These are phyloP conservation scores for Drosophila borborema DNA, from an alignment of 2,888 invertebrate species.

Conservation along the genomic window DNA sequence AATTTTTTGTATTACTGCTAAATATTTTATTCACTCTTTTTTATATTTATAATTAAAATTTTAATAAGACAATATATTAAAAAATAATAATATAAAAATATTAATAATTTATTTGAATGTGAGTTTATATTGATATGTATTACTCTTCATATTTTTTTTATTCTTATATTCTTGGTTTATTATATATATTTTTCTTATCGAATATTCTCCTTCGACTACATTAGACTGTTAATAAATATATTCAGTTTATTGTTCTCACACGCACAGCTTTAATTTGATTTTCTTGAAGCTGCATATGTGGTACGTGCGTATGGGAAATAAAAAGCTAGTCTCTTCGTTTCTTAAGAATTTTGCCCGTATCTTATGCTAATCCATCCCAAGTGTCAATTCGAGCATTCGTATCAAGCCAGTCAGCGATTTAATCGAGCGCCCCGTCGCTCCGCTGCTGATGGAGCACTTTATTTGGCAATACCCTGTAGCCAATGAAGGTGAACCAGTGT, in stretches of 20 bases:
- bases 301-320: neutral
- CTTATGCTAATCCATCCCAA: slow-evolving; percentile 75
- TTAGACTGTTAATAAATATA: neutral
- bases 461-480: slow-evolving; percentile 41
- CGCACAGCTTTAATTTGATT: slow-evolving; percentile 6
- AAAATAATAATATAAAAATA: too few species aligned
- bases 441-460: slow-evolving; percentile 73
- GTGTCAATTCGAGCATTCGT: slow-evolving; percentile 76
- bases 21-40: too few species aligned
- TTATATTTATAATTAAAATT: too few species aligned
- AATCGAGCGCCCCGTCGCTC: slow-evolving; percentile 23
- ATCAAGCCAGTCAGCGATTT: slow-evolving; percentile 70
- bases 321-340: neutral
- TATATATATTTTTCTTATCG: too few species aligned
- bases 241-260: neutral
- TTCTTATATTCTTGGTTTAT: too few species aligned
- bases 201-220: too few species aligned
- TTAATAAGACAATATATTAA: too few species aligned
- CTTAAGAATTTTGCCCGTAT: slow-evolving; percentile 24
- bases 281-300: neutral
- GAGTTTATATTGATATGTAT: too few species aligned
- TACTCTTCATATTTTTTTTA: too few species aligned
- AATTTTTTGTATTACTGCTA: too few species aligned
- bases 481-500: neutral
- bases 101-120: too few species aligned